Percentiles rank a stretch among this genome's conserved stretches.
phyloP scores from a whole-genome alignment of 1,140 invertebrate species.

The Antheraea pernyi region DNA sequence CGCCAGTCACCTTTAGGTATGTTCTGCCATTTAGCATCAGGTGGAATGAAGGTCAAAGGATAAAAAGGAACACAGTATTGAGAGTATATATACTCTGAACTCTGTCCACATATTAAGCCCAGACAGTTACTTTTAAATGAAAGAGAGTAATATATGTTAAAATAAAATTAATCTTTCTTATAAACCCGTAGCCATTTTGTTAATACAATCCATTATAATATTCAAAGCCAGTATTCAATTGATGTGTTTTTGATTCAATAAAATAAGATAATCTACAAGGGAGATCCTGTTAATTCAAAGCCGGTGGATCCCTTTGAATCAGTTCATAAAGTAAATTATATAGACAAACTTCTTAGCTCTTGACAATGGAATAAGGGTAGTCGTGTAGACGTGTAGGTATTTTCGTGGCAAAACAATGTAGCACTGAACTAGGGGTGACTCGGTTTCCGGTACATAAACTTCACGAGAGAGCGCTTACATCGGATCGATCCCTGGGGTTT shows the following conservation, averaged over 20 bases:
- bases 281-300: neutral
- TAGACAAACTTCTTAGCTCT: neutral
- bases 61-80: too few species aligned
- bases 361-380: neutral
- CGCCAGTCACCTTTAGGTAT: too few species aligned
- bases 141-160: too few species aligned
- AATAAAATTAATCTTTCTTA: too few species aligned
- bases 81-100: too few species aligned
- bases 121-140: too few species aligned
- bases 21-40: too few species aligned
- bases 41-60: too few species aligned
- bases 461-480: conserved; percentile 23
- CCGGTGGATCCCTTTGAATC: neutral
- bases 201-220: neutral
- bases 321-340: conserved; percentile 5
- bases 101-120: too few species aligned
- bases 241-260: neutral
- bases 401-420: conserved; percentile 13
- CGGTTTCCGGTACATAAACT: conserved; percentile 40
- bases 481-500: conserved; percentile 23
- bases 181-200: too few species aligned
- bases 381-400: conserved; percentile 4
- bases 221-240: neutral
- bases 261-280: neutral
- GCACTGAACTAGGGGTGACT: conserved; percentile 23